These are phyloP conservation scores for Thamnophis sirtalis DNA, from an alignment of 2,113 vertebrate species.

Conservation along the genomic window DNA sequence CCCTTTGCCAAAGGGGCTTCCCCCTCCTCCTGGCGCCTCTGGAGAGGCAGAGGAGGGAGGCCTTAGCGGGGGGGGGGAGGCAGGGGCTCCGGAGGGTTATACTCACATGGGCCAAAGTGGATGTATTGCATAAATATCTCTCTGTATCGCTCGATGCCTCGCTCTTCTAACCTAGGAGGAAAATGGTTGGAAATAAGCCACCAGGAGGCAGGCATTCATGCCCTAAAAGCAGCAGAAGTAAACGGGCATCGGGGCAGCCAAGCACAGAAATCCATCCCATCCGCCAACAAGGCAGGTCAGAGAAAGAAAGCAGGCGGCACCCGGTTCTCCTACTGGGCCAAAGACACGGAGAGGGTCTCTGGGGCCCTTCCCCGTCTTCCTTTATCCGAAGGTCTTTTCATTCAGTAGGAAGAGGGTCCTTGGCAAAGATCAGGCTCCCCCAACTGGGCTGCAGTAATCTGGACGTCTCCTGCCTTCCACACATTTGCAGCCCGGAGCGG, in stretches of 20 bases:
- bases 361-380: background rate
- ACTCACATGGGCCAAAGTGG: conserved; percentile 37
- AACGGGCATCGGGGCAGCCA: background rate
- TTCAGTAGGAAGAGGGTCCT: background rate
- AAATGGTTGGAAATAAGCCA: background rate
- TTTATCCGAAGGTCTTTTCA: background rate
- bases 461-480: background rate
- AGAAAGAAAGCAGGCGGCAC: background rate
- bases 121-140: conserved; percentile 30
- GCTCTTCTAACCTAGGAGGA: conserved; percentile 42
- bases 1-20: background rate
- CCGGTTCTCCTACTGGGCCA: background rate
- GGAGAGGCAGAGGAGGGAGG: background rate
- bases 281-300: background rate
- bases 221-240: background rate
- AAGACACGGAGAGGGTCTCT: background rate
- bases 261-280: no score
- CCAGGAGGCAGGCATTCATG: background rate
- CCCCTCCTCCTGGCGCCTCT: no score
- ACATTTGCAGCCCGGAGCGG: background rate
- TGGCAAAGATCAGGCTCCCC: background rate
- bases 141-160: conserved; percentile 35
- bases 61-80: background rate
- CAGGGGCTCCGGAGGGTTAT: background rate
- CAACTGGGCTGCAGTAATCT: background rate